Evolutionary conservation across 2,797 vertebrate genomes (phyloP), one percentile per base, ranked within the genome.

Genomic region (Coregonus ussuriensis): DNA sequence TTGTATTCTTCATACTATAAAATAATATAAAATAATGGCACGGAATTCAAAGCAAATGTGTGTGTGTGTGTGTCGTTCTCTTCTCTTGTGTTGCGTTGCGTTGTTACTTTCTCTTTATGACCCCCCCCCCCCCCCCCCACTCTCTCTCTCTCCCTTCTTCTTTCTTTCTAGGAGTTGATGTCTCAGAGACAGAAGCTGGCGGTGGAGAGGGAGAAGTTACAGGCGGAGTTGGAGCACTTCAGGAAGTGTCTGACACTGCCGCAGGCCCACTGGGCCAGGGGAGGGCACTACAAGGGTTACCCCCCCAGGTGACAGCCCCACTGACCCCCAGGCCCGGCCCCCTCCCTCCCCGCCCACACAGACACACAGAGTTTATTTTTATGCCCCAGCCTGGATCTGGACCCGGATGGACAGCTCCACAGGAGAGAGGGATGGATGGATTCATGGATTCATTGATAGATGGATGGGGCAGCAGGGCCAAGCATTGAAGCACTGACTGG

Each of bases 181-280:
- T 95, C 88, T 86, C 98, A 99, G 95, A 97, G 97, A 86, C 98
- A 99, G 94, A 98, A 97, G 93, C 92, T 98, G 81, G 95, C 96
- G 0, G 93, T 95, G 0, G 98, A 99, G 87, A 91, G 97, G 77
- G 98, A 98, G 89, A 95, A 96, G 89, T 95, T 99, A 88, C 97
- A 99, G 93, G 96, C 97, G 0, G 96, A 99, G 94, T 95, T 99
- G 92, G 98, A 99, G 93, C 97, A 98, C 95, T 97, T 99, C 92
- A 92, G 97, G 92, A 99, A 99, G 96, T 99, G 97, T 95, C 96
- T 99, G 95, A 96, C 95, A 74, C 90, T 99, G 93, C 98, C 97
- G 75, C 94, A 97, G 77, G 91, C 94, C 85, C 96, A 96, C 89
- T 99, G 97, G 97, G 95, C 96, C 76, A 93, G 97, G 91, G 96